Evolutionary conservation across 1,140 invertebrate genomes (phyloP).

Genomic region (Euglossa dilemma): DNA sequence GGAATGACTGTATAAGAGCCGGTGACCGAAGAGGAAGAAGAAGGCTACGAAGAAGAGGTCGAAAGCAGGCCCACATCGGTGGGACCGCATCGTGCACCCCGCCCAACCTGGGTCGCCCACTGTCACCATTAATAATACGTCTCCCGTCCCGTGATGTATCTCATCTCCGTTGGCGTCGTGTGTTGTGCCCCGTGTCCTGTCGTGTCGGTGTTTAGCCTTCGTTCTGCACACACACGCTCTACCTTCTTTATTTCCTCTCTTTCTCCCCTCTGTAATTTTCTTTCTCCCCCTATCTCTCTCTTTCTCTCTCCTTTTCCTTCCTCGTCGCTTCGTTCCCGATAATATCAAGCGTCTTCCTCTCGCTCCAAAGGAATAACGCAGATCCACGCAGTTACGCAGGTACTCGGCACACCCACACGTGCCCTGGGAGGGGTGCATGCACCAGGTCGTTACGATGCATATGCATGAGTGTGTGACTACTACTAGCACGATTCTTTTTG

Average conservation of each 20-base stretch:
- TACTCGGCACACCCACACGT: conserved; percentile 19
- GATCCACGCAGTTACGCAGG: conserved; percentile 6
- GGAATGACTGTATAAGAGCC: no score
- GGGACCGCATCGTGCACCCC: conserved; percentile 69
- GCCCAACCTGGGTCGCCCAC: conserved; percentile 78
- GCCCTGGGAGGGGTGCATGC: conserved; percentile 31
- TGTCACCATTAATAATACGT: conserved; percentile 80
- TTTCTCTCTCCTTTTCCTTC: background rate
- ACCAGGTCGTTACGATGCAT: conserved; percentile 26
- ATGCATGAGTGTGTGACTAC: no score
- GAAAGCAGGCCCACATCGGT: conserved; percentile 66
- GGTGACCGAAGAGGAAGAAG: no score
- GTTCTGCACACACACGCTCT: conserved; percentile 11
- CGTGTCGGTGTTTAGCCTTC: conserved; percentile 54
- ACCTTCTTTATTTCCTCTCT: conserved; percentile 31
- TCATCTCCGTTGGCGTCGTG: conserved; percentile 71
- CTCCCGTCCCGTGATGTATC: conserved; percentile 78
- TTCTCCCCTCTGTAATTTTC: conserved; percentile 10
- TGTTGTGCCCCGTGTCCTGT: conserved; percentile 61
- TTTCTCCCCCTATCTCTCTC: background rate
- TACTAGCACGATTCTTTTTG: no score
- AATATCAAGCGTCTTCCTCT: background rate
- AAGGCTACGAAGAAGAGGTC: conserved; percentile 44
- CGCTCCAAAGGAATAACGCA: background rate
- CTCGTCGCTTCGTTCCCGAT: background rate